A percentile compares a stretch with the other conserved stretches of the same genome.
Conservation (phyloP, 2,888 invertebrate species). For the Agriotes lineatus region DNA sequence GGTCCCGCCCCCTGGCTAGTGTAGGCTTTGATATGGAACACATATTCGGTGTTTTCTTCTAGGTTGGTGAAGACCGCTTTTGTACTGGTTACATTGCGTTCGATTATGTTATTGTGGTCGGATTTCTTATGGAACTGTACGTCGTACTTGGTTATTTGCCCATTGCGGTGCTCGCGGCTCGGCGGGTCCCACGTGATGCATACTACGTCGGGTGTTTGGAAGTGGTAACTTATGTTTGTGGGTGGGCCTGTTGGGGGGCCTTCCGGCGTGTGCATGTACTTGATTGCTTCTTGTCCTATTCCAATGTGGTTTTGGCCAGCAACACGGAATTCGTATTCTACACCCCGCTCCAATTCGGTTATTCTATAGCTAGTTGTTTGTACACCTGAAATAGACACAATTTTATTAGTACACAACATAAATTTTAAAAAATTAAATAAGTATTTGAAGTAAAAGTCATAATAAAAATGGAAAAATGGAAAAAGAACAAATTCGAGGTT, state of each 20-base stretch:
- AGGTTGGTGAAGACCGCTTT: constrained; percentile 90
- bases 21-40: constrained; percentile 91
- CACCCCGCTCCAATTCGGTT: constrained; percentile 88
- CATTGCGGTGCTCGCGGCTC: constrained; percentile 88
- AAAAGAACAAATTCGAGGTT: too few relatives aligned
- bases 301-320: constrained; percentile 96
- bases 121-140: constrained; percentile 92
- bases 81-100: constrained; percentile 81
- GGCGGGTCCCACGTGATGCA: constrained; percentile 93
- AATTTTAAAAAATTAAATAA: too few relatives aligned
- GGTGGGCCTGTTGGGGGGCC: constrained; percentile 92
- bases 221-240: constrained; percentile 84
- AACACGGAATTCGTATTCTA: constrained; percentile 96
- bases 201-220: constrained; percentile 93
- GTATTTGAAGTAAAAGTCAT: too few relatives aligned
- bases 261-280: constrained; percentile 93
- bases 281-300: constrained; percentile 93
- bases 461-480: too few relatives aligned
- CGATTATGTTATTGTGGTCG: constrained; percentile 83
- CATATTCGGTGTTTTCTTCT: constrained; percentile 94
- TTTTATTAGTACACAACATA: too few relatives aligned
- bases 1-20: constrained; percentile 94
- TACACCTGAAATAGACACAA: constrained; percentile 62
- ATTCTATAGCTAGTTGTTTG: constrained; percentile 80
- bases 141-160: constrained; percentile 93